Evolutionary conservation across 2,888 invertebrate species (phyloP), one percentile per base, ranked within the genome.

Genomic region (Amblyteles armatorius): DNA sequence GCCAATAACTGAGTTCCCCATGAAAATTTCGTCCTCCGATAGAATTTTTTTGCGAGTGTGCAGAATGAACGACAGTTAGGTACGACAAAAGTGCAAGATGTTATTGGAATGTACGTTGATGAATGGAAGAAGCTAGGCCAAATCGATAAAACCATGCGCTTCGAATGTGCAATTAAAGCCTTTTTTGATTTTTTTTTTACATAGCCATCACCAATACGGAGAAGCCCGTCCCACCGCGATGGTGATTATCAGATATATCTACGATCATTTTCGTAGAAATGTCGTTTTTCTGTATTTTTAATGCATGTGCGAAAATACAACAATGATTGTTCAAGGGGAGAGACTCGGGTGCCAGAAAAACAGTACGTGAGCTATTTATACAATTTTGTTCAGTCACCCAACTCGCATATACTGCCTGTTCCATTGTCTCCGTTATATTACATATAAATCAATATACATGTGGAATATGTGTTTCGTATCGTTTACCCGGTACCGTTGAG

Each of bases 151-250:
- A 90, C 88, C 87, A 90, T 90, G 91, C 90, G 88, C 86, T 89
- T 90, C 89, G 88, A n/a, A 83, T 89, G 91, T 90, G 91, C 90
- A 87, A 89, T 87, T 88, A 87, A 91, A 91, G 91, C 90, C 86
- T 84, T 72, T 67, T 68, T 74, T 57, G 26, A 26, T 50, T 1
- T 40, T 40, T 26, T 26, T 78, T 88, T 86, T 87, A 84, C 88
- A 84, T 88, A 90, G 91, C 92, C 92, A 91, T 90, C 92, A 92
- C 92, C 92, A 91, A 85, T 90, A 67, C 74, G 81, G 69, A 84
- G 60, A 80, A 84, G 71, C 71, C 82, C 74, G 69, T 81, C 78
- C 69, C 69, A 82, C 81, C 79, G 76, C 63, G 33, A 57, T 52
- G 83, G 40, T 44, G 76, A 80, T 69, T 50, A 69, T 60, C 22